Conservation (phyloP, 2,113 vertebrate species). For the Microcebus griseorufus region DNA sequence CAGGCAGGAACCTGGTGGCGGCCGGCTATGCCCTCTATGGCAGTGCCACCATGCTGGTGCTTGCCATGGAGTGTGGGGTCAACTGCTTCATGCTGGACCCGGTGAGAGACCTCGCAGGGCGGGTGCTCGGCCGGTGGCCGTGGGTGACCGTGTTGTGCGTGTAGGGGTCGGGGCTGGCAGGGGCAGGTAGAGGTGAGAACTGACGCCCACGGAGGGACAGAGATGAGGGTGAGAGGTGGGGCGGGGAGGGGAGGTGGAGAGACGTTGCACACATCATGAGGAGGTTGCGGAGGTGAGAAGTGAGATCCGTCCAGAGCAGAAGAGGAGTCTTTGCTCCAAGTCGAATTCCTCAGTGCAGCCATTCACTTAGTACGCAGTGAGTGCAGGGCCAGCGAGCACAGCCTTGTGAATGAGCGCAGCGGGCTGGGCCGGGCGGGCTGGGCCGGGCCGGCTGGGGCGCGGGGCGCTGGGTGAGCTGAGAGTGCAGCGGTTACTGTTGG, state of each 20-base stretch:
- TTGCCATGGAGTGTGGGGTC: constrained; percentile 91
- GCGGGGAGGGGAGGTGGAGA: not conserved
- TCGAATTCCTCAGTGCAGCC: not conserved
- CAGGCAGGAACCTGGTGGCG: constrained; percentile 94
- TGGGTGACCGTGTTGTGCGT: not conserved
- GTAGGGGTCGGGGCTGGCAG: accelerated
- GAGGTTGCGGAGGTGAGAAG: not conserved
- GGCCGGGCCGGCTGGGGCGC: too few species aligned
- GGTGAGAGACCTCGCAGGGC: constrained; percentile 81
- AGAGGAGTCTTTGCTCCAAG: not conserved
- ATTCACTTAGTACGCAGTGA: not conserved
- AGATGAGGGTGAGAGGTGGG: too few species aligned
- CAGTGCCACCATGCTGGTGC: constrained; percentile 97
- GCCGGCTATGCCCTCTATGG: constrained; percentile 97
- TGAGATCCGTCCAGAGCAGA: not conserved
- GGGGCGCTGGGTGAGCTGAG: not conserved
- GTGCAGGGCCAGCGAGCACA: not conserved
- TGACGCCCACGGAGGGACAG: not conserved
- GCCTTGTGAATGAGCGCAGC: not conserved
- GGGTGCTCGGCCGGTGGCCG: not conserved
- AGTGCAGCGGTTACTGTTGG: not conserved
- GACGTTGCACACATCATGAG: not conserved
- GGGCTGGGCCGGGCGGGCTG: not conserved
- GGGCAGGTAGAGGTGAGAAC: not conserved
- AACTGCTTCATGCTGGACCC: constrained; percentile 99